Evolutionary conservation across 2,888 invertebrate species (phyloP).

Genomic region (Limnephilus marmoratus): DNA sequence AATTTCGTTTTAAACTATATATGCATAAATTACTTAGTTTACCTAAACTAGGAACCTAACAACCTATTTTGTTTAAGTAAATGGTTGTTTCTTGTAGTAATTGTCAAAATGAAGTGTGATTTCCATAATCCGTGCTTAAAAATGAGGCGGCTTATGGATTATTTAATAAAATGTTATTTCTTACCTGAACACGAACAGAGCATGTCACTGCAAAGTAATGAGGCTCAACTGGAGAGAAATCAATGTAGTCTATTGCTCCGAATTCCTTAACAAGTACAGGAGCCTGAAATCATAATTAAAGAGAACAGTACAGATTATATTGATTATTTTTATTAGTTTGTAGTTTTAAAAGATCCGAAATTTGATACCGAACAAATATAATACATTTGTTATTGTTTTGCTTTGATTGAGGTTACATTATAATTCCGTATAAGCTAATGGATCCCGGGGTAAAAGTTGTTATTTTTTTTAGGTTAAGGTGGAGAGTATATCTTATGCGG

Average conservation of each 20-base stretch:
- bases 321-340: background rate
- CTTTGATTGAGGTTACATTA: background rate
- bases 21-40: too few relatives aligned
- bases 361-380: background rate
- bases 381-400: background rate
- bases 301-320: background rate
- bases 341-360: background rate
- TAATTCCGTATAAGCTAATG: background rate
- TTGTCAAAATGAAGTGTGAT: too few relatives aligned
- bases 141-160: too few relatives aligned
- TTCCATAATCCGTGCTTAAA: too few relatives aligned
- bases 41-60: too few relatives aligned
- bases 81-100: too few relatives aligned
- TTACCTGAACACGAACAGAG: slow-evolving; percentile 88
- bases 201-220: slow-evolving; percentile 95
- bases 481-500: background rate
- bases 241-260: slow-evolving; percentile 93
- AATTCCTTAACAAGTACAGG: slow-evolving; percentile 95
- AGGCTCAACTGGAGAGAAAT: slow-evolving; percentile 93
- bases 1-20: too few relatives aligned
- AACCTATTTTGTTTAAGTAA: too few relatives aligned
- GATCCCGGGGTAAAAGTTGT: background rate
- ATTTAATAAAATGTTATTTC: background rate
- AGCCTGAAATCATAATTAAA: slow-evolving; percentile 76
- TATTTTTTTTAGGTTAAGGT: background rate